phyloP scores from a whole-genome alignment of 2,888 invertebrate species.

The Tipula lateralis region DNA sequence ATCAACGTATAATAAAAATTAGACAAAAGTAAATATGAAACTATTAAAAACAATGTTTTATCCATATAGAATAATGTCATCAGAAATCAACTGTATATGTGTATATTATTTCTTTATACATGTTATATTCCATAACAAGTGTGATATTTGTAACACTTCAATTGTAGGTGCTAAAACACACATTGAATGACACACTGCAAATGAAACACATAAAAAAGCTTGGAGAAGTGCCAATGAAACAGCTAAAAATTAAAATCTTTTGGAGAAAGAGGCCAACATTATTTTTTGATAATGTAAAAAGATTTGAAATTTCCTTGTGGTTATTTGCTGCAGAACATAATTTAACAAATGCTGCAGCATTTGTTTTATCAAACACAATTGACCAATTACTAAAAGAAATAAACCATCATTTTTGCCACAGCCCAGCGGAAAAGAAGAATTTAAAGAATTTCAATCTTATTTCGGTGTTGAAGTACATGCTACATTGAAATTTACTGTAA shows the following conservation, averaged over 20 bases:
- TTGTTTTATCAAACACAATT: no score
- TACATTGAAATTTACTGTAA: slow-evolving; percentile 32
- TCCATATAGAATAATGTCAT: no score
- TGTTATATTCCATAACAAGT: no score
- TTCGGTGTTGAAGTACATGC: slow-evolving; percentile 30
- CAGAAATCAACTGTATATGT: no score
- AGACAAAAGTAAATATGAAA: no score
- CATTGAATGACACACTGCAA: neutral
- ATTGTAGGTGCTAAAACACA: neutral
- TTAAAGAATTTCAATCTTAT: no score
- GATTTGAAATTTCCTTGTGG: slow-evolving; percentile 29
- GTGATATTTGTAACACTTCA: neutral
- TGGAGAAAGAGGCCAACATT: no score
- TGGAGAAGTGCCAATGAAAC: neutral
- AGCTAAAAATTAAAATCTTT: no score
- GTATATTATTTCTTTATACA: no score
- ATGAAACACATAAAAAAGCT: neutral
- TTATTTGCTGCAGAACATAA: slow-evolving; percentile 31
- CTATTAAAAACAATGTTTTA: no score
- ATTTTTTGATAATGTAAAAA: neutral
- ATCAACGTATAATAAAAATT: no score
- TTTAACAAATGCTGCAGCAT: neutral
- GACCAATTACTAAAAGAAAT: neutral
- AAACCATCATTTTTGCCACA: slow-evolving; percentile 31
- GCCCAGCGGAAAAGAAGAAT: slow-evolving; percentile 31